A percentile compares a stretch with the other conserved stretches of the same genome.
phyloP scores from a whole-genome alignment of 2,888 invertebrate genomes.

The Phytoseiulus persimilis region DNA sequence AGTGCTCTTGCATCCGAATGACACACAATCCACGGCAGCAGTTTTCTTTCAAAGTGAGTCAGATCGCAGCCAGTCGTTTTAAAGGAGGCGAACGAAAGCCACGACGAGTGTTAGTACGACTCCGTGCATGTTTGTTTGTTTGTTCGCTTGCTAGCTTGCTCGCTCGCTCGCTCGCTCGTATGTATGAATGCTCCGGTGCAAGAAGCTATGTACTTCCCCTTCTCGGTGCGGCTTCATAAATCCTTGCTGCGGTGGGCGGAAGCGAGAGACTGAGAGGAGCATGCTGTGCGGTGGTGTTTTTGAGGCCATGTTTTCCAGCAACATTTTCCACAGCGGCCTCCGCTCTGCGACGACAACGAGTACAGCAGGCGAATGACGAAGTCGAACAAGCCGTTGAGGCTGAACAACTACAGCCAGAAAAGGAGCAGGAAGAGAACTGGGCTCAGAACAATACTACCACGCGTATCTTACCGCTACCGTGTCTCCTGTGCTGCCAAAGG shows the following conservation, averaged over 20 bases:
- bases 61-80: not conserved
- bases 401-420: not conserved
- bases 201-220: not conserved
- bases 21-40: not conserved
- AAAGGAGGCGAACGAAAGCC: not conserved
- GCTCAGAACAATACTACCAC: too few species aligned
- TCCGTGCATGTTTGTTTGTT: not conserved
- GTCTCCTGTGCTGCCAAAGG: too few species aligned
- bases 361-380: not conserved
- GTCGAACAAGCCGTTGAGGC: not conserved
- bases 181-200: not conserved
- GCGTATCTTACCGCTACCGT: too few species aligned
- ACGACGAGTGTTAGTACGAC: not conserved
- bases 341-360: not conserved
- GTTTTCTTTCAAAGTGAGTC: not conserved
- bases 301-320: not conserved
- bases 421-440: too few species aligned
- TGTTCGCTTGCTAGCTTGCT: not conserved
- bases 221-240: not conserved
- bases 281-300: not conserved
- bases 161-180: not conserved
- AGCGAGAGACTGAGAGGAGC: not conserved
- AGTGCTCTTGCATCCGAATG: not conserved
- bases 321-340: not conserved
- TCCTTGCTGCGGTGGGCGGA: not conserved